Evolutionary conservation across 2,888 invertebrate species (phyloP), one percentile per base, ranked within the genome.

Genomic region (Hemithea aestivaria): DNA sequence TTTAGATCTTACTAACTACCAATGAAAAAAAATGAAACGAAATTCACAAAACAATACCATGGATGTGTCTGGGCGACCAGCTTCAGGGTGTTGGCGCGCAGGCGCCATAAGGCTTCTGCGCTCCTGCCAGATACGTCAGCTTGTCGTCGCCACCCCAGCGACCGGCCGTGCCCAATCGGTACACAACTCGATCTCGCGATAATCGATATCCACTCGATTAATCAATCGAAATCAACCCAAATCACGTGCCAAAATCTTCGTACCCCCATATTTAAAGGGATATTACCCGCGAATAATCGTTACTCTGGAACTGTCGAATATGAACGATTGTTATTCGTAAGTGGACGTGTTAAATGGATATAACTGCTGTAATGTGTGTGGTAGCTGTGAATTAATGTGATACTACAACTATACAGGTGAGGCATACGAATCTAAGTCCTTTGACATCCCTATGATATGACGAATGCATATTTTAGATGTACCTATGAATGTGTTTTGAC

Each of bases 31-130:
- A 4, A 2, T 16, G 16, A 16, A 16, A 4, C 16, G 2, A 16
- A 16, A n/a, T n/a, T n/a, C 16, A 16, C 5, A 16, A 16, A 16
- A 44, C 28, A 58, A 53, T 53, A 53, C 31, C 28, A 49, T 72
- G 56, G 51, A 37, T 48, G 56, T 73, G 71, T 63, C 66, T 72
- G 66, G 51, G 23, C 38, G 47, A 50, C 49, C 45, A 38, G 22
- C 40, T 53, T 60, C 63, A 64, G 73, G 73, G 73, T 64, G 67
- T 51, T 48, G 50, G 61, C 65, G 66, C 81, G 83, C 84, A 76
- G 56, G 83, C 83, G 73, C 72, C 60, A 34, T 63, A 49, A 58
- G 70, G 62, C 67, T 70, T 66, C 73, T 66, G 70, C 77, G 73
- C 74, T 67, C 62, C 50, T 57, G 58, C 66, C 66, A 45, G 59